These are phyloP conservation scores for Paradisaea rubra DNA, from an alignment of 2,113 vertebrate species.

Conservation along the genomic window DNA sequence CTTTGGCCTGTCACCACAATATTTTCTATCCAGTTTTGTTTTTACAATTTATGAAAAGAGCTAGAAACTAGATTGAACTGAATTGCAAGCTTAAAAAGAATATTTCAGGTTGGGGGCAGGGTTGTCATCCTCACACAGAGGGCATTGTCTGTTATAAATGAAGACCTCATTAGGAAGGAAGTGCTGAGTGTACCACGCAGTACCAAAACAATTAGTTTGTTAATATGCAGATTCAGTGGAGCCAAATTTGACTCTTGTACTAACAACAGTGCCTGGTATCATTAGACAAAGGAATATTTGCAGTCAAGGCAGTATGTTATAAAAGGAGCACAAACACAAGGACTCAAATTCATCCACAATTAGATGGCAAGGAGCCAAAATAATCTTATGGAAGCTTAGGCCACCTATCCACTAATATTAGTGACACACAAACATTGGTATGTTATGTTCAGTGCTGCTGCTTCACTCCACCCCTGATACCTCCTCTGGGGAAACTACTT, in stretches of 20 bases:
- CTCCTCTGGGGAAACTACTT: background rate
- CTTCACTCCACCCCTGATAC: background rate
- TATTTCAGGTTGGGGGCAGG: background rate
- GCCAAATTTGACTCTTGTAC: background rate
- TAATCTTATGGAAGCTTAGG: background rate
- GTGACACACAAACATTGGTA: background rate
- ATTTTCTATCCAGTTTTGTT: background rate
- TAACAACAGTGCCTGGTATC: slow-evolving; percentile 29
- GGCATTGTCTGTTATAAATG: background rate
- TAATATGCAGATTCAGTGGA: background rate
- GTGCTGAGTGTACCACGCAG: background rate
- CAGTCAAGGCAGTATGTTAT: background rate
- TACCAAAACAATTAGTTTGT: slow-evolving; percentile 30
- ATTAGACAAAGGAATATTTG: background rate
- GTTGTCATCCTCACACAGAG: background rate
- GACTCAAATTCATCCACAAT: background rate
- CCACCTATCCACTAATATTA: background rate
- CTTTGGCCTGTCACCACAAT: background rate
- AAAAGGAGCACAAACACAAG: background rate
- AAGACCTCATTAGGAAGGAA: slow-evolving; percentile 3
- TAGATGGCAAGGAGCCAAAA: background rate
- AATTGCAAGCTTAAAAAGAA: background rate
- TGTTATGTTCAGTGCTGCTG: background rate
- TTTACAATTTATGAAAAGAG: background rate
- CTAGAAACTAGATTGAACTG: background rate